Conservation (phyloP, 2,888 invertebrate genomes). For the Folsomia manolachei region DNA sequence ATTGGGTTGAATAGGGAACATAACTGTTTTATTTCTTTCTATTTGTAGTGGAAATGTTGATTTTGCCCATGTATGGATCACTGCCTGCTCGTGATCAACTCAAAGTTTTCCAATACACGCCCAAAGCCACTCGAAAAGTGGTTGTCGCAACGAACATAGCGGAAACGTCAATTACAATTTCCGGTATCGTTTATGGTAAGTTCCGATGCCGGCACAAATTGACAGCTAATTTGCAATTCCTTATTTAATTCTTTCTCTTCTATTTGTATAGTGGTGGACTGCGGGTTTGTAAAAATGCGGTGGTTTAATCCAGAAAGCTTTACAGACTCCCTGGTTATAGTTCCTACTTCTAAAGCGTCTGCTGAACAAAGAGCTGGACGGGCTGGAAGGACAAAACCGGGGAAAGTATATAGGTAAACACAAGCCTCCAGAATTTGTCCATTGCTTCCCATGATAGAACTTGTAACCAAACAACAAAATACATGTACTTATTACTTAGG, state of each 20-base stretch:
- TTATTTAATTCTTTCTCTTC: not conserved
- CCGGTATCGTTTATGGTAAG: constrained; percentile 82
- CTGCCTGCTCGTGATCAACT: constrained; percentile 81
- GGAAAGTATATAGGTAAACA: constrained; percentile 75
- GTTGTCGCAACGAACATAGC: constrained; percentile 94
- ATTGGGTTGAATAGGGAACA: not conserved
- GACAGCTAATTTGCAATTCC: not conserved
- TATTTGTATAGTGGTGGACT: constrained; percentile 65
- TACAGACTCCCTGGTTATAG: constrained; percentile 77
- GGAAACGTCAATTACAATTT: constrained; percentile 93
- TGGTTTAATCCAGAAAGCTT: constrained; percentile 82
- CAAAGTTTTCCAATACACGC: constrained; percentile 75
- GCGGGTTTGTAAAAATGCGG: constrained; percentile 91
- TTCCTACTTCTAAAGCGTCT: constrained; percentile 81
- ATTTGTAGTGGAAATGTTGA: constrained; percentile 58
- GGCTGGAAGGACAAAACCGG: constrained; percentile 78
- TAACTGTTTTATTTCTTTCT: not conserved
- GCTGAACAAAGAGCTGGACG: constrained; percentile 90
- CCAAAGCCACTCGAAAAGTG: constrained; percentile 74
- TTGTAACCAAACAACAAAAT: too few relatives aligned
- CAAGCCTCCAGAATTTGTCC: too few relatives aligned
- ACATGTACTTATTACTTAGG: constrained; percentile 54
- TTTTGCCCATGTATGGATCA: constrained; percentile 90
- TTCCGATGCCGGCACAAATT: not conserved
- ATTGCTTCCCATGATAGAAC: too few relatives aligned